A percentile compares a stretch with the other conserved stretches of the same genome.
These are phyloP conservation scores for Megalops atlanticus DNA, from an alignment of 2,113 vertebrate genomes.

Conservation along the genomic window DNA sequence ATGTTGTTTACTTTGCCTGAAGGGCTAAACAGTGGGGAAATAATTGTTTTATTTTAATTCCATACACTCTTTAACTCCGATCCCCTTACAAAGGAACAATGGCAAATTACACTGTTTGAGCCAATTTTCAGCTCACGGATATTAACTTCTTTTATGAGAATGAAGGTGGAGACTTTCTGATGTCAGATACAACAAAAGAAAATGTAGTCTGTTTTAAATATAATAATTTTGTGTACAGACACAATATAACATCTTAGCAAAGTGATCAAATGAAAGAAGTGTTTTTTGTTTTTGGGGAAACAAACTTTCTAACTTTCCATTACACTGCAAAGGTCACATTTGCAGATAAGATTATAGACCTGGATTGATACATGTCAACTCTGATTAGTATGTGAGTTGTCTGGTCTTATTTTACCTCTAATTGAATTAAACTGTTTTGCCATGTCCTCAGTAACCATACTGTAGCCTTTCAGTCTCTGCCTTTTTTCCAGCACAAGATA, in stretches of 20 bases:
- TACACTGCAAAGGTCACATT: background rate
- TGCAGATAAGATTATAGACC: background rate
- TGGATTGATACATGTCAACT: conserved; percentile 4
- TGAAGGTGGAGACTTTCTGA: background rate
- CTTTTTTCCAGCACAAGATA: background rate
- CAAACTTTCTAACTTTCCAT: too few relatives aligned
- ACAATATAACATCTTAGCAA: too few relatives aligned
- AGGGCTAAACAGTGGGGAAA: conserved; percentile 14
- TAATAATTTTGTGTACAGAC: too few relatives aligned
- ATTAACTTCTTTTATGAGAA: background rate
- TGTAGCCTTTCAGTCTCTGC: background rate
- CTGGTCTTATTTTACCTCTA: conserved; percentile 11
- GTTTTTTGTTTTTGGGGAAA: too few relatives aligned
- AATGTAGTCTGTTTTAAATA: too few relatives aligned
- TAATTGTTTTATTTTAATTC: conserved; percentile 28
- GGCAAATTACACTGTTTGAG: background rate
- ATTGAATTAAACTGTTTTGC: background rate
- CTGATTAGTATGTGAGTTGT: conserved; percentile 9
- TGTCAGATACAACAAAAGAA: too few relatives aligned
- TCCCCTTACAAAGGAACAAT: conserved; percentile 1
- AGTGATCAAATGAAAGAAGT: too few relatives aligned
- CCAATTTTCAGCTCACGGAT: conserved; percentile 27
- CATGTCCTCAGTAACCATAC: background rate
- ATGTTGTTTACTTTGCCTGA: conserved; percentile 32
- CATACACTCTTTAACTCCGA: conserved; percentile 19